Base-by-base conservation (phyloP, 2,113 vertebrate genomes). In the Thunnus thynnus region DNA sequence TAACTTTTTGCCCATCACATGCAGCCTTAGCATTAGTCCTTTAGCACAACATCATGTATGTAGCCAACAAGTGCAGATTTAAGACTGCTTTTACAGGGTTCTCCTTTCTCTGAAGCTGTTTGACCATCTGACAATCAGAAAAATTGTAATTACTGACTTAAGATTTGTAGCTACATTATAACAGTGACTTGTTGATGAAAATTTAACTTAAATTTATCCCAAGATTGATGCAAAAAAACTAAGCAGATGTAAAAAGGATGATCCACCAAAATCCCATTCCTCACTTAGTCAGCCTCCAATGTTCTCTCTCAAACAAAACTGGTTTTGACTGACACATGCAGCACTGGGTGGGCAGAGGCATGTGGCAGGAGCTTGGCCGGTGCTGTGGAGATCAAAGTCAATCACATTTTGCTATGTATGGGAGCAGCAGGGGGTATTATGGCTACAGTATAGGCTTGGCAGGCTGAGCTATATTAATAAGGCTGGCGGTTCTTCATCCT, bases 401-500 rank as follows among this genome's bases (percentile, higher is more conserved):
- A 71, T 84, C 75, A 67, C 74, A 83, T 75, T 85, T 72, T 63
- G 64, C 68, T 18, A 22, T 71, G 72, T 73, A 64, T 54, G 57
- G 30, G 41, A 60, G 58, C 63, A 73, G 74, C 63, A 11, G 71
- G 82, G 66, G 47, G 41, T 54, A 9, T 83, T 55, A 47, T 60
- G 30, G 64, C 30, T 16, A 41, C 54, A 36, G 62, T 16, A 22
- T 11, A 41, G 65, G 58, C 44, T 78, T 60, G 80, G 82, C 65
- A 84, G 63, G 64, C 72, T 36, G 50, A 72, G 74, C 60, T 75
- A 17, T 55, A 82, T 78, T 86, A 82, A 75, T 75, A 60, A 77
- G 72, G 80, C 74, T 82, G 75, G 65, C 65, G 81, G 60, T 65
- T 77, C 75, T 86, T 82, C 78, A 89, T 90, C 81, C 74, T 57